phyloP scores from a whole-genome alignment of 2,797 vertebrate genomes.

The Mycteria americana region DNA sequence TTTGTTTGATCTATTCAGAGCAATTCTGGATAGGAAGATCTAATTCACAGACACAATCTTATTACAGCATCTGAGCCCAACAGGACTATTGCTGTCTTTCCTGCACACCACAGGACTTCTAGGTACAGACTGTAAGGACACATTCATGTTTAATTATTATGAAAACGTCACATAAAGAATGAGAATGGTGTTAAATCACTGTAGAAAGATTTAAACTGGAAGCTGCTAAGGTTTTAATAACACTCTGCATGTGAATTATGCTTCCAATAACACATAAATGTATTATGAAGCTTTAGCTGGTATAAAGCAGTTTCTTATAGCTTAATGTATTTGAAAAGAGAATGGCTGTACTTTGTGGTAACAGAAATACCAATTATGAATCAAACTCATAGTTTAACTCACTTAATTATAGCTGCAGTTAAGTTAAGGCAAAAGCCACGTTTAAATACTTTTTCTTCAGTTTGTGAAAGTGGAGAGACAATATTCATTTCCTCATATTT shows the following conservation, averaged over 20 bases:
- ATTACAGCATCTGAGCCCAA: background rate
- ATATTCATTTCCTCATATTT: background rate
- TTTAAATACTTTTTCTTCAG: background rate
- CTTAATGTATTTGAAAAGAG: slow-evolving; percentile 2
- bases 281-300: slow-evolving; percentile 2
- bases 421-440: background rate
- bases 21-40: background rate
- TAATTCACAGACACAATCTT: background rate
- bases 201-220: slow-evolving; percentile 15
- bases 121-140: background rate
- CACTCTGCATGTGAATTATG: background rate
- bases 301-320: background rate
- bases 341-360: background rate
- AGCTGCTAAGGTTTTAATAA: slow-evolving; percentile 32
- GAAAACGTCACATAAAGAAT: slow-evolving; percentile 10
- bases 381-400: background rate
- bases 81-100: background rate
- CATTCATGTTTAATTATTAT: background rate
- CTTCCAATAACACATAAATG: slow-evolving; percentile 24
- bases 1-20: slow-evolving; percentile 24
- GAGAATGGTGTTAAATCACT: slow-evolving; percentile 16
- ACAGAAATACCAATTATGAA: slow-evolving; percentile 13
- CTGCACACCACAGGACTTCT: background rate
- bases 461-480: background rate
- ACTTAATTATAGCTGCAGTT: background rate